Conservation (phyloP, 2,113 vertebrate genomes). For the Mobula hypostoma region DNA sequence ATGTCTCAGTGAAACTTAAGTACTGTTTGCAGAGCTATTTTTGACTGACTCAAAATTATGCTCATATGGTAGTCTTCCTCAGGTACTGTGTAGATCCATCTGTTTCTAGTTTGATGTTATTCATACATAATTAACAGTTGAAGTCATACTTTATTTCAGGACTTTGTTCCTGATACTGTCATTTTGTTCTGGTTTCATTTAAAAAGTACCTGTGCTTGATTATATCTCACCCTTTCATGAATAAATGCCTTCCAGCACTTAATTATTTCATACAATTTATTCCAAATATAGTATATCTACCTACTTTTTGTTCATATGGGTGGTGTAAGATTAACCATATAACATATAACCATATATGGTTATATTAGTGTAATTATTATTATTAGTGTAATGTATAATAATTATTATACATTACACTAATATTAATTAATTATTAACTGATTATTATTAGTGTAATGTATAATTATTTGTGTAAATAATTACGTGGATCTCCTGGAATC, state of each 20-base stretch:
- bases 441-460: too few relatives aligned
- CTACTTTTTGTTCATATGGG: background rate
- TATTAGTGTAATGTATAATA: too few relatives aligned
- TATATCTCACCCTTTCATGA: background rate
- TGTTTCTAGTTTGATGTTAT: background rate
- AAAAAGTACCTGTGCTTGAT: background rate
- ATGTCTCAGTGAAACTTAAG: background rate
- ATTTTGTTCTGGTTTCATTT: background rate
- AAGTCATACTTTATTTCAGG: slow-evolving; percentile 15
- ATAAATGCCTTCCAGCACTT: background rate
- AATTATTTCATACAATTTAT: slow-evolving; percentile 20
- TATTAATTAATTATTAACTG: too few relatives aligned
- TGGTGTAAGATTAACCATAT: background rate
- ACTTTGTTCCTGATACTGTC: background rate
- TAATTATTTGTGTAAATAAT: background rate
- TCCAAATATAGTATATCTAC: background rate
- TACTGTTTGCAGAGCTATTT: slow-evolving; percentile 17
- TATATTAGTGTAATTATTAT: too few relatives aligned
- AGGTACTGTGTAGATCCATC: slow-evolving; percentile 11
- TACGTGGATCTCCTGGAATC: background rate
- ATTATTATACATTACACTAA: too few relatives aligned
- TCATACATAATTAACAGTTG: background rate
- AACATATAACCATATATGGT: too few relatives aligned
- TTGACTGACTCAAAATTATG: background rate
- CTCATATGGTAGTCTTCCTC: background rate